Evolutionary conservation across 2,888 invertebrate genomes (phyloP), one percentile per base, ranked within the genome.

Genomic region (Parnassius smintheus): DNA sequence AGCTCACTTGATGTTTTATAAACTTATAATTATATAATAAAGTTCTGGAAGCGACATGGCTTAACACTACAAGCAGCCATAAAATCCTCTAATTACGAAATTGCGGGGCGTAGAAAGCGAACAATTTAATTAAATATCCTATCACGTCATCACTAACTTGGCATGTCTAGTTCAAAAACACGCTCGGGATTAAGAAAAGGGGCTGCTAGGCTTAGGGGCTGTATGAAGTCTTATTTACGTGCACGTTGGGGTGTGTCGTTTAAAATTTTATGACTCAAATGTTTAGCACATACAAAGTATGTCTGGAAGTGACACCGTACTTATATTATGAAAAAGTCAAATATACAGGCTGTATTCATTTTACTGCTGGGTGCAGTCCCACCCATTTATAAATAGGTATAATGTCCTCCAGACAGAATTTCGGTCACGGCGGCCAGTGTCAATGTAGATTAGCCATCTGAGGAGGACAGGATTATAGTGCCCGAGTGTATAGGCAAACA

Each of bases 61-160:
- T 35, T 49, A 56, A 48, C 49, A 41, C 56, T 48, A 49, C 41
- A 35, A 41, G 25, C 48, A 22, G 35, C 56, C 56, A 13, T 49
- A 56, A 49, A 56, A 12, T 18, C 46, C 56, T 56, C 49, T 56
- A 68, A 68, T 64, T 59, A 61, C 55, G 46, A 44, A 56, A 56
- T 49, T 49, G 11, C 25, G 49, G 13, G 2, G 11, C 56, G n/a
- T 61, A 63, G 64, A 61, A 62, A 64, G 56, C 45, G 51, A 52
- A 62, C 55, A 66, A 70, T 68, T 59, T 68, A 71, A 73, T 73
- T 75, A 70, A 69, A 72, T 68, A 46, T n/a, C 46, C 11, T n/a
- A 70, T 74, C 70, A 70, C 73, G 70, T 70, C 70, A 71, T 68
- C 65, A 61, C 65, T 62, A 68, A 70, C 66, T 70, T 62, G 61